These are phyloP conservation scores for Neodiprion pinetum DNA, from an alignment of 1,140 invertebrate genomes.

Conservation along the genomic window DNA sequence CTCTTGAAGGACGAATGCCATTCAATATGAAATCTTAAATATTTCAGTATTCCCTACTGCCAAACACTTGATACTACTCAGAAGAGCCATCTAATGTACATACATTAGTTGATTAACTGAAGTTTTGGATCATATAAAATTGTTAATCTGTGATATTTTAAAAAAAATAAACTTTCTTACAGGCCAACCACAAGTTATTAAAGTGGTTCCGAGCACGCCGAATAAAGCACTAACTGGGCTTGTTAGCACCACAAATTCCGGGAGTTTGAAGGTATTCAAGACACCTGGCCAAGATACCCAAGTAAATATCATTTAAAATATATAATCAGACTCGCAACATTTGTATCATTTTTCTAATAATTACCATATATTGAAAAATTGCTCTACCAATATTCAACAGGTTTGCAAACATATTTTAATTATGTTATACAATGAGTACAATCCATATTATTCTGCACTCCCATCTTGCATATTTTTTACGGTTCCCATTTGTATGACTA, in stretches of 20 bases:
- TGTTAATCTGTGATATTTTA: too few relatives aligned
- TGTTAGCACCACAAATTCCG: constrained; percentile 57
- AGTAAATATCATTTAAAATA: constrained; percentile 36
- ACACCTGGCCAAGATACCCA: constrained; percentile 56
- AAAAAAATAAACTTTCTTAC: constrained; percentile 35
- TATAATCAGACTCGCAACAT: constrained; percentile 4
- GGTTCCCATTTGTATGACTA: too few relatives aligned
- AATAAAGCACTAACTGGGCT: constrained; percentile 60
- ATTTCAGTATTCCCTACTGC: too few relatives aligned
- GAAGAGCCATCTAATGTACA: too few relatives aligned
- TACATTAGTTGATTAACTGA: too few relatives aligned
- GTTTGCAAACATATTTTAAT: background rate
- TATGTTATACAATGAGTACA: background rate
- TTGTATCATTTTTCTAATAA: background rate
- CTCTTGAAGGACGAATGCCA: too few relatives aligned
- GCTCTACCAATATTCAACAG: background rate
- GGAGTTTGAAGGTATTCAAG: constrained; percentile 64
- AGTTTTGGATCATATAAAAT: too few relatives aligned
- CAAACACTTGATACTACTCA: too few relatives aligned
- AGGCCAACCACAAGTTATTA: constrained; percentile 72
- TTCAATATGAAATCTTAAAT: too few relatives aligned
- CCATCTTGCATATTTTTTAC: too few relatives aligned
- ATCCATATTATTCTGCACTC: too few relatives aligned
- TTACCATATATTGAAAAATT: background rate
- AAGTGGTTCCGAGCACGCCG: constrained; percentile 66